phyloP scores from a whole-genome alignment of 2,797 vertebrate genomes.

The Sebastes cheni region DNA sequence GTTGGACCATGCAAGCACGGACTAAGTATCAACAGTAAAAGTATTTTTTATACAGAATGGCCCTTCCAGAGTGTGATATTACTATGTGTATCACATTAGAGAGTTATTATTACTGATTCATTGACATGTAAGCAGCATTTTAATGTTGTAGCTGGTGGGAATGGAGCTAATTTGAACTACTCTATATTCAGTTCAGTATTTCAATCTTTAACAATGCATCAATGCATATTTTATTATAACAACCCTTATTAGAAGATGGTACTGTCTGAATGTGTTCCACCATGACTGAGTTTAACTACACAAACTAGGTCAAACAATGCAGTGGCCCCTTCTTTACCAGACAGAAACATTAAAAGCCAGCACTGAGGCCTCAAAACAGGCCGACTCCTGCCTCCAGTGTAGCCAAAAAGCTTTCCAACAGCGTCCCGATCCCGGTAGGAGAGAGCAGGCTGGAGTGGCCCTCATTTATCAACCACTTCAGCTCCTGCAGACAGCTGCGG shows the following conservation, averaged over 20 bases:
- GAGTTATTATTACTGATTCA: background rate
- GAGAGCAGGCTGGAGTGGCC: conserved; percentile 57
- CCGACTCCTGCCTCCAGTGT: background rate
- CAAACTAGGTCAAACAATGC: background rate
- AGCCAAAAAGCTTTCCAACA: conserved; percentile 28
- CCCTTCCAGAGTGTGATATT: background rate
- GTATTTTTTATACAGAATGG: background rate
- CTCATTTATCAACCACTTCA: conserved; percentile 77
- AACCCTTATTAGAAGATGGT: background rate
- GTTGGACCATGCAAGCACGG: background rate
- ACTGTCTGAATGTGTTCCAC: background rate
- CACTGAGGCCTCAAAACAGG: conserved; percentile 1
- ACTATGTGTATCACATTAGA: background rate
- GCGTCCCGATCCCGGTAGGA: conserved; percentile 14
- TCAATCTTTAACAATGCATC: background rate
- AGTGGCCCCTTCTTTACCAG: background rate
- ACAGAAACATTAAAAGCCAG: conserved; percentile 17
- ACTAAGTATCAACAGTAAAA: background rate
- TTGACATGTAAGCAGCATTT: background rate
- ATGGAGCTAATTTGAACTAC: background rate
- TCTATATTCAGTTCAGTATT: background rate
- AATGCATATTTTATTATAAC: background rate
- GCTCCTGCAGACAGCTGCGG: conserved; percentile 64
- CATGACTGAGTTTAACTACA: background rate
- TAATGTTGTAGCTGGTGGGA: background rate